Percentiles rank a stretch among this genome's conserved stretches.
These are phyloP conservation scores for Metalampra italica DNA, from an alignment of 2,888 invertebrate genomes.

Conservation along the genomic window DNA sequence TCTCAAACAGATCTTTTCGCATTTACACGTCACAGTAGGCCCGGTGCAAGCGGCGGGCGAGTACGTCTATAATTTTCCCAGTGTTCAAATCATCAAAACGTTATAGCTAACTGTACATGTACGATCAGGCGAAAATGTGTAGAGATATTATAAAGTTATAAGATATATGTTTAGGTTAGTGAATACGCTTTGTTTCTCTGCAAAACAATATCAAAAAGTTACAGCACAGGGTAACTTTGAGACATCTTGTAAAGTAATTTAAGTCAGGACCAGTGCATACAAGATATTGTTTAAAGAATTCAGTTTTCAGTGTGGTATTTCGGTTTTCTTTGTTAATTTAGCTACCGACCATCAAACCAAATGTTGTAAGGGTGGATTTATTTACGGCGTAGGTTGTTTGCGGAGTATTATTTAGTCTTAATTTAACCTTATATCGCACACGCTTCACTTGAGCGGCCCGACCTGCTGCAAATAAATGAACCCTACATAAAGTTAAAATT, in stretches of 20 bases:
- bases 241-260: slow-evolving; percentile 18
- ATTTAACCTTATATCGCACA: too few species aligned
- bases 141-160: slow-evolving; percentile 36
- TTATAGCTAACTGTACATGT: slow-evolving; percentile 28
- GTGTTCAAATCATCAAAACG: too few species aligned
- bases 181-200: slow-evolving; percentile 42
- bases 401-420: too few species aligned
- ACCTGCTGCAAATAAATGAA: too few species aligned
- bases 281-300: slow-evolving; percentile 12
- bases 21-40: neutral
- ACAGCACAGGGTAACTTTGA: slow-evolving; percentile 39
- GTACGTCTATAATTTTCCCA: too few species aligned
- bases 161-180: slow-evolving; percentile 41
- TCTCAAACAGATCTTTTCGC: neutral
- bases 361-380: too few species aligned
- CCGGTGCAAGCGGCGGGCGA: too few species aligned
- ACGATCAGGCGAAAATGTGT: slow-evolving; percentile 28
- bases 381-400: too few species aligned
- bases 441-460: too few species aligned
- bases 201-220: slow-evolving; percentile 27
- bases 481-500: too few species aligned
- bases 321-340: too few species aligned
- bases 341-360: too few species aligned
- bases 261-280: slow-evolving; percentile 28
- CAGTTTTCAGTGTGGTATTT: neutral